Evolutionary conservation across 2,888 invertebrate species (phyloP), one percentile per base, ranked within the genome.

Genomic region (Boloria selene): DNA sequence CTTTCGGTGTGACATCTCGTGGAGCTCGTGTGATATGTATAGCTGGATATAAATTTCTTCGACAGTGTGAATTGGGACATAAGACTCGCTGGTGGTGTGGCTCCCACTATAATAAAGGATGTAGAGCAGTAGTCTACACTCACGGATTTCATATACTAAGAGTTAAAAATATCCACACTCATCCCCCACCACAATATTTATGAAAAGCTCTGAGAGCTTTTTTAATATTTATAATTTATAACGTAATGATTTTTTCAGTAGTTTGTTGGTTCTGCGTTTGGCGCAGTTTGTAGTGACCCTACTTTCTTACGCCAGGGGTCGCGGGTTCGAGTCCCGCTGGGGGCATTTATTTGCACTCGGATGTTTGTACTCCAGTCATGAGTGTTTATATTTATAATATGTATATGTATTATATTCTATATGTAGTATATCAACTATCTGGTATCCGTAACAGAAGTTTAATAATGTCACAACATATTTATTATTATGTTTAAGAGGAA

Each of bases 51-150:
- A 77, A 76, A 45, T 82, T 77, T 63, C 73, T 73, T 0, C 69
- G 75, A 1, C 78, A 79, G 44, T 72, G 75, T 13, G 70, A 70
- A 16, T 54, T 73, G 0, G 81, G 80, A 0, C 4, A 26, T 10
- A 84, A 79, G 56, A 79, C 74, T 0, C 69, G 83, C 0, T 84
- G 85, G 85, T 72, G 73, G 61, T 84, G 84, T 63, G 73, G 77
- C 0, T 75, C 79, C 0, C 77, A 81, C 56, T 77, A 79, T 38
- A 74, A 73, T 47, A 68, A 70, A 2, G 79, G 79, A 0, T 84
- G 84, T 49, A 70, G 73, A 0, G 82, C 80, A 0, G 73, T 77
- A 5, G 67, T 80, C 22, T 75, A 77, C 62, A 80, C 78, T 0
- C 18, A 75, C 1, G 75, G 76, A 0, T 47, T 63, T 6, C 31